These are phyloP conservation scores for Lipophrys pholis DNA, from an alignment of 2,113 vertebrate species.

Conservation along the genomic window DNA sequence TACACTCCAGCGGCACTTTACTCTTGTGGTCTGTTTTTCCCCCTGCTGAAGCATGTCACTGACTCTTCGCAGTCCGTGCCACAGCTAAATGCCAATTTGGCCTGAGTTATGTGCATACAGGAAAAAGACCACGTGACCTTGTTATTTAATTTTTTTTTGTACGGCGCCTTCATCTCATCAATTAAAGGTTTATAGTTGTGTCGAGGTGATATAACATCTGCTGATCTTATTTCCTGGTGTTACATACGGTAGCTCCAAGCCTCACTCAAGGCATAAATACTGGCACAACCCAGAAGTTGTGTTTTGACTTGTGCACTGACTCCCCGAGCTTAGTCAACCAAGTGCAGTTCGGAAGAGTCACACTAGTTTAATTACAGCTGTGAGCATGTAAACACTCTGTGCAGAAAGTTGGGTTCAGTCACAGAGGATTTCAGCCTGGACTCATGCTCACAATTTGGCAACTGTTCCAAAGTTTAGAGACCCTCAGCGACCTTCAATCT, in stretches of 20 bases:
- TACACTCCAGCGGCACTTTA: conserved; percentile 38
- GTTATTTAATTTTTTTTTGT: conserved; percentile 1
- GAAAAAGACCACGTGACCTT: background rate
- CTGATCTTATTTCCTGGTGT: background rate
- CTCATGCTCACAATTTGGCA: conserved; percentile 1
- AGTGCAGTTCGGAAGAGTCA: conserved; percentile 13
- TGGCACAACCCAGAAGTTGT: background rate
- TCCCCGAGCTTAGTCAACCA: conserved; percentile 6
- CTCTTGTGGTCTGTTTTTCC: conserved; percentile 29
- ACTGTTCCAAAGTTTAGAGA: conserved; percentile 29
- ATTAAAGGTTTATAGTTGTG: conserved; percentile 18
- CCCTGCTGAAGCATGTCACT: conserved; percentile 25
- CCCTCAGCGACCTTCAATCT: conserved; percentile 41
- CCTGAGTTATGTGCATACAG: background rate
- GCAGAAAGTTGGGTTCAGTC: conserved; percentile 11
- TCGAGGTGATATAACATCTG: conserved; percentile 6
- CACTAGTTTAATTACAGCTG: conserved; percentile 12
- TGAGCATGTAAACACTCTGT: background rate
- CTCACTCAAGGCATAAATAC: conserved; percentile 13
- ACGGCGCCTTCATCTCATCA: background rate
- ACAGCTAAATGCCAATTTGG: conserved; percentile 28
- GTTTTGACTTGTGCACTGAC: conserved; percentile 7
- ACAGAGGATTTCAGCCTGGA: conserved; percentile 9
- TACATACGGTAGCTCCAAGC: background rate
- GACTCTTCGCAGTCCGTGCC: conserved; percentile 1